A percentile compares a stretch with the other conserved stretches of the same genome.
These are phyloP conservation scores for Uloborus diversus DNA, from an alignment of 1,140 invertebrate genomes.

Conservation along the genomic window DNA sequence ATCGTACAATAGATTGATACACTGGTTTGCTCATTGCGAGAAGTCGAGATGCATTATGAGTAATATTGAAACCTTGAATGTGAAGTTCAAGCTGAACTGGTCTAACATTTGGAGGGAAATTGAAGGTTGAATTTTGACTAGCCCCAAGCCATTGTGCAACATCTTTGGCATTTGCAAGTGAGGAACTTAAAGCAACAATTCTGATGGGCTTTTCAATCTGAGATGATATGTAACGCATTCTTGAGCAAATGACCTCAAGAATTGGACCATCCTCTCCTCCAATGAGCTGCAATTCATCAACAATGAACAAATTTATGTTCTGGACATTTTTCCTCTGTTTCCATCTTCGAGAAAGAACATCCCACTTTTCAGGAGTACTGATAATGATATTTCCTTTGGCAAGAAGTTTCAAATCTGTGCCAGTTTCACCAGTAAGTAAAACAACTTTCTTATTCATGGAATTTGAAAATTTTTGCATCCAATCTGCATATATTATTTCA, in stretches of 20 bases:
- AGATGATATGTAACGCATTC: slow-evolving; percentile 97
- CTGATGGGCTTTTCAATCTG: slow-evolving; percentile 93
- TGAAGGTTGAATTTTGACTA: slow-evolving; percentile 90
- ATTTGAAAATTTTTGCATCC: slow-evolving; percentile 85
- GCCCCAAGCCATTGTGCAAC: slow-evolving; percentile 97
- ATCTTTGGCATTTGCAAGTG: slow-evolving; percentile 94
- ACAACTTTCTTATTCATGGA: slow-evolving; percentile 86
- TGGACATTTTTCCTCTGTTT: slow-evolving; percentile 99
- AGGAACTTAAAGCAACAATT: slow-evolving; percentile 94
- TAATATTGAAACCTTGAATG: slow-evolving; percentile 97
- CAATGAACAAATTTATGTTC: slow-evolving; percentile 95
- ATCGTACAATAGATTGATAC: slow-evolving; percentile 91
- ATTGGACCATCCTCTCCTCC: slow-evolving; percentile 77
- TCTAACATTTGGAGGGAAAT: slow-evolving; percentile 97
- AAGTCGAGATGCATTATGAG: slow-evolving; percentile 93
- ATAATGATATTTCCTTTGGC: slow-evolving; percentile 90
- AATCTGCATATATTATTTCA: slow-evolving; percentile 89
- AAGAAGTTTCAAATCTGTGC: slow-evolving; percentile 91
- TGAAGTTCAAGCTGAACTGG: slow-evolving; percentile 95
- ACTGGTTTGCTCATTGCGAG: slow-evolving; percentile 98
- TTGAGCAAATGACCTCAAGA: slow-evolving; percentile 95
- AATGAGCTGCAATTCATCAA: slow-evolving; percentile 92
- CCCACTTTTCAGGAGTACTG: slow-evolving; percentile 98
- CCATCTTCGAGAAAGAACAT: slow-evolving; percentile 96
- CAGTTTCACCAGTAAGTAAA: slow-evolving; percentile 96